phyloP scores from a whole-genome alignment of 2,888 invertebrate genomes.

The Mimachlamys varia region DNA sequence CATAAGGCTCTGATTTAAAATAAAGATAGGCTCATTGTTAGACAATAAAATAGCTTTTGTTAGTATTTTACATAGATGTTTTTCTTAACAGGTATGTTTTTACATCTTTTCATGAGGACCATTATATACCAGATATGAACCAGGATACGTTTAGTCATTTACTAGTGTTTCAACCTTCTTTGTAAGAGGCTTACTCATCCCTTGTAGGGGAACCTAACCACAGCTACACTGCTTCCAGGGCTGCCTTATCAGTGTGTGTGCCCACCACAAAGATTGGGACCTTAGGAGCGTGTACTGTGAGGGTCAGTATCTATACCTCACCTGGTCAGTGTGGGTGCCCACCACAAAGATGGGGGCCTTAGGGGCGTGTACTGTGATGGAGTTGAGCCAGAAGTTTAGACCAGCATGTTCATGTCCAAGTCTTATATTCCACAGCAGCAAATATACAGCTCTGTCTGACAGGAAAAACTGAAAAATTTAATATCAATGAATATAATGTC shows the following conservation, averaged over 20 bases:
- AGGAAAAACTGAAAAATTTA: slow-evolving; percentile 75
- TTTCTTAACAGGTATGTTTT: no score
- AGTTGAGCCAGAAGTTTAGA: slow-evolving; percentile 80
- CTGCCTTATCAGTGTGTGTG: slow-evolving; percentile 41
- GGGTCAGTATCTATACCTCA: slow-evolving; percentile 45
- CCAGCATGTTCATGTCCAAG: slow-evolving; percentile 80
- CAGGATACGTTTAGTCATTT: no score
- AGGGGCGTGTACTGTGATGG: slow-evolving; percentile 79
- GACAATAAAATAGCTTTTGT: no score
- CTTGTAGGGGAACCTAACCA: no score
- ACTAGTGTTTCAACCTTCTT: no score
- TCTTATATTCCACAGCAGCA: slow-evolving; percentile 79
- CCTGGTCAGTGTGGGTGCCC: slow-evolving; percentile 79
- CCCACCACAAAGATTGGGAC: neutral
- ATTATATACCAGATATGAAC: no score
- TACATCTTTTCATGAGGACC: no score
- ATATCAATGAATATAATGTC: slow-evolving; percentile 71
- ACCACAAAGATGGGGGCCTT: slow-evolving; percentile 79
- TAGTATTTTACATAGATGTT: no score
- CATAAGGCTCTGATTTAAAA: no score
- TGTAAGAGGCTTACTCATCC: no score
- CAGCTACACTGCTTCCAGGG: no score
- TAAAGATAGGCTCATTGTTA: no score
- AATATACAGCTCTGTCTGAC: slow-evolving; percentile 78
- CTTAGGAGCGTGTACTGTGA: neutral